These are phyloP conservation scores for Zootoca vivipara DNA, from an alignment of 2,113 vertebrate species.

Conservation along the genomic window DNA sequence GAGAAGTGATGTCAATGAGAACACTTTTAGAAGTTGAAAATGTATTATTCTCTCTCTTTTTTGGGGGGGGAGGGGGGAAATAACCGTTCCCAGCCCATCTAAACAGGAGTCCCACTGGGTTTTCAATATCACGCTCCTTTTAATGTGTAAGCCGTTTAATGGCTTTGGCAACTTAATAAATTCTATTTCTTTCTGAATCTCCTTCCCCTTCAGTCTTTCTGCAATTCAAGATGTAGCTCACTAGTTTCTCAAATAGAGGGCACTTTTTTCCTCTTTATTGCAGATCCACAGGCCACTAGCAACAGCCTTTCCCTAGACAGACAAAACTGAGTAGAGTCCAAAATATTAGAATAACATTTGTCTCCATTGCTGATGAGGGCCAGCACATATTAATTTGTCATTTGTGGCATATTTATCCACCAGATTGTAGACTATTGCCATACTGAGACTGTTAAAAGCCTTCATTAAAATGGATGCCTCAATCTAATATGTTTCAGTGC, in stretches of 20 bases:
- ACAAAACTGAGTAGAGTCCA: slow-evolving; percentile 65
- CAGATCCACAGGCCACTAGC: not conserved
- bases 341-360: slow-evolving; percentile 72
- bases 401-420: slow-evolving; percentile 72
- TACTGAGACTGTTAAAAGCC: slow-evolving; percentile 61
- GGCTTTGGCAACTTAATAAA: slow-evolving; percentile 35
- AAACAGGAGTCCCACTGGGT: slow-evolving; percentile 31
- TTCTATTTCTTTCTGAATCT: slow-evolving; percentile 4
- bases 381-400: slow-evolving; percentile 75
- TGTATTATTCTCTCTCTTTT: not conserved
- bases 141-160: slow-evolving; percentile 39
- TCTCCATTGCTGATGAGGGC: slow-evolving; percentile 65
- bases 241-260: slow-evolving; percentile 59
- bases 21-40: slow-evolving; percentile 33
- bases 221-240: not conserved
- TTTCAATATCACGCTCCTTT: not conserved
- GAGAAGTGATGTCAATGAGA: not conserved
- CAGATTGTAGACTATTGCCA: slow-evolving; percentile 67
- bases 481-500: slow-evolving; percentile 52
- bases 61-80: not conserved
- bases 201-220: not conserved
- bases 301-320: slow-evolving; percentile 51
- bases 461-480: slow-evolving; percentile 64
- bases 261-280: slow-evolving; percentile 50
- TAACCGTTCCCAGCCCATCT: not conserved